phyloP scores from a whole-genome alignment of 2,113 vertebrate genomes.

The Macroglossus sobrinus region DNA sequence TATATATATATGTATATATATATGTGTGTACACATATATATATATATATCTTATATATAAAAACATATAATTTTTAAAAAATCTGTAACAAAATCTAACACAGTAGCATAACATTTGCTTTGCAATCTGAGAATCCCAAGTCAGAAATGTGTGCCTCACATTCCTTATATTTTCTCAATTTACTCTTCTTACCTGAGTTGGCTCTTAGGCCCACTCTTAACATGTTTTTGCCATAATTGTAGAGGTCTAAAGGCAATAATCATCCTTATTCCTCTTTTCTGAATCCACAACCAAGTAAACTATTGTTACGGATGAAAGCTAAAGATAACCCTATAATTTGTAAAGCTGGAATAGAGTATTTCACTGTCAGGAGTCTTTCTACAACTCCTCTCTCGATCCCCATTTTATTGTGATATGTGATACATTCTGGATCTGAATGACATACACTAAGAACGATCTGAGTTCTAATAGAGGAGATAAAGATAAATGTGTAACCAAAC shows the following conservation, averaged over 20 bases:
- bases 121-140: not conserved
- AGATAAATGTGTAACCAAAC: not conserved
- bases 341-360: not conserved
- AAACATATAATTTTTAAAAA: not conserved
- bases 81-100: not conserved
- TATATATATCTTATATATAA: not conserved
- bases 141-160: not conserved
- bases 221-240: not conserved
- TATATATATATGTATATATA: no score
- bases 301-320: not conserved
- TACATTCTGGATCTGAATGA: not conserved
- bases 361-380: not conserved
- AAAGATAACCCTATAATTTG: not conserved
- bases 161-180: not conserved
- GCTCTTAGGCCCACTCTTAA: not conserved
- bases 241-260: not conserved
- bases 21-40: no score
- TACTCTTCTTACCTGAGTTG: not conserved
- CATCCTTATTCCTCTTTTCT: not conserved
- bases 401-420: not conserved
- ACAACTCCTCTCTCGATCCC: rapidly evolving
- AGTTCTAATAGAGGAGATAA: not conserved
- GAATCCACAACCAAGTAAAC: not conserved
- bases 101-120: not conserved
- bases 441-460: not conserved